Base-by-base conservation (phyloP, 2,113 vertebrate genomes). In the Aviceda subcristata region DNA sequence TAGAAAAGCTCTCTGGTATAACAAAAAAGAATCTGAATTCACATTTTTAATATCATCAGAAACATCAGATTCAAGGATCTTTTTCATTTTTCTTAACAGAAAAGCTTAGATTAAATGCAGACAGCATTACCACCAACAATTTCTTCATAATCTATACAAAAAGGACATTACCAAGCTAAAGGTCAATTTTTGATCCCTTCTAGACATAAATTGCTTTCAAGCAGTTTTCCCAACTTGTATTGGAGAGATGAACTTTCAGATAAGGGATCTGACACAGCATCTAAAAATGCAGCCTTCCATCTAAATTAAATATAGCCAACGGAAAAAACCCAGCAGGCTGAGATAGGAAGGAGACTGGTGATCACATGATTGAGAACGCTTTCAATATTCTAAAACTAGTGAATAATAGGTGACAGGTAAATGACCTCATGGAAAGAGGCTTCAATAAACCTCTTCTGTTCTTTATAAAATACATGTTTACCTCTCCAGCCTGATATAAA, bases 401-500 rank as follows among this genome's bases (percentile, higher is more conserved):
- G 76, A 96, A 59, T 75, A 94, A 93, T 36, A 94, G 55, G 72
- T 91, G 94, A 92, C 95, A 96, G 73, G 80, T 92, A 96, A 94
- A 96, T 55, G 76, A 92, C 73, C 93, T 89, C 69, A 85, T 43
- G 48, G 73, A 87, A 95, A 89, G 84, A 92, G 48, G 69, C 68
- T 84, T 92, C 91, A 95, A 87, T 88, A 95, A 97, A 94, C 68
- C 56, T 55, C 79, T 92, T 86, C 82, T 77, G 86, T 74, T 96
- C 72, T 83, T 91, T 86, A 92, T 85, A 92, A 89, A 96, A 94
- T 92, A 92, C 86, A 91, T 93, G 93, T 94, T 96, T 95, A 89
- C 80, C 63, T 92, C 84, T 89, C 60, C 60, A 94, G 60, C 26
- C 68, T 78, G 87, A 88, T 79, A 96, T 48, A 96, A 94, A 94